phyloP scores from a whole-genome alignment of 2,888 invertebrate species.

The Nemotelus nigrinus region DNA sequence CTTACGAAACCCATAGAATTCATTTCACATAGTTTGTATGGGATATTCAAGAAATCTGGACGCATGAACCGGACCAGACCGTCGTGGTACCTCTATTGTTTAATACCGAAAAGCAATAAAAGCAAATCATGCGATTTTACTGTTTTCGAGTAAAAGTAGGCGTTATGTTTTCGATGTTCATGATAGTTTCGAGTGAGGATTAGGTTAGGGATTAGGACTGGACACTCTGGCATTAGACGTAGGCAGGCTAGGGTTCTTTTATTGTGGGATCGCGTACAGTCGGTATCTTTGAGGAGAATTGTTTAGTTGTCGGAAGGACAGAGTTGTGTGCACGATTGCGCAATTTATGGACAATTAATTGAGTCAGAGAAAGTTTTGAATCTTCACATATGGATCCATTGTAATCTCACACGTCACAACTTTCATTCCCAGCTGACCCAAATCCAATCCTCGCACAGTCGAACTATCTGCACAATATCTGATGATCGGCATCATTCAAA shows the following conservation, averaged over 20 bases:
- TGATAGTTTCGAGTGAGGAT: constrained; percentile 27
- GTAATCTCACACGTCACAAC: too few species aligned
- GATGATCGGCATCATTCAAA: constrained; percentile 26
- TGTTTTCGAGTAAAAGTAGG: constrained; percentile 40
- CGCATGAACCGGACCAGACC: not conserved
- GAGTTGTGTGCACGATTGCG: too few species aligned
- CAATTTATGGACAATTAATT: too few species aligned
- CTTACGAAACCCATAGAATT: constrained; percentile 17
- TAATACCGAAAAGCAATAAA: constrained; percentile 24
- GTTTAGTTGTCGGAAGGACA: too few species aligned
- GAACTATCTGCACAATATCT: not conserved
- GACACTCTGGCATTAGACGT: not conserved
- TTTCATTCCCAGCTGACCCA: too few species aligned
- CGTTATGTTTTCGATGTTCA: constrained; percentile 45
- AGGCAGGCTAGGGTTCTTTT: not conserved
- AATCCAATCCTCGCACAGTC: too few species aligned
- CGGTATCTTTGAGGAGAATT: too few species aligned
- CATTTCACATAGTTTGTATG: too few species aligned
- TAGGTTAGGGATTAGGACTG: constrained; percentile 7
- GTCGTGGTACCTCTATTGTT: not conserved
- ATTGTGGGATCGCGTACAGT: too few species aligned
- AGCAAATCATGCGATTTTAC: constrained; percentile 21
- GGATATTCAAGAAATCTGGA: not conserved
- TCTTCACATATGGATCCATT: too few species aligned
- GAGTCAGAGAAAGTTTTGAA: too few species aligned